phyloP scores from a whole-genome alignment of 37 sponge, comb jelly and placozoan genomes.

The Bolinopsis microptera region DNA sequence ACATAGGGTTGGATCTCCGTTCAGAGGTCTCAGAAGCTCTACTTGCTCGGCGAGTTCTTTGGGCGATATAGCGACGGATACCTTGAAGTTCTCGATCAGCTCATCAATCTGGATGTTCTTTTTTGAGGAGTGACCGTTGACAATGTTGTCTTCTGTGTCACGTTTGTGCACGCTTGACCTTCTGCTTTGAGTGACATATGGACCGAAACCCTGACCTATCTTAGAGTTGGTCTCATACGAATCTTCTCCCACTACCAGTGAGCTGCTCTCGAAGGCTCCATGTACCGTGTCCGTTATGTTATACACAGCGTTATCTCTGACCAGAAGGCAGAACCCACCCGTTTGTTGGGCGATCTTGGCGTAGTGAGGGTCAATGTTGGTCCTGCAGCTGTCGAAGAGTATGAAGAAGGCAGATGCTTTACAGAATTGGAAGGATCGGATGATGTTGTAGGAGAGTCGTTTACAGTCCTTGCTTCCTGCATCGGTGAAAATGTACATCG shows the following conservation, averaged over 20 bases:
- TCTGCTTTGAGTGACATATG: neutral
- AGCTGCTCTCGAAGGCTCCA: neutral
- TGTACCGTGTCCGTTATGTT: slow-evolving; percentile 60
- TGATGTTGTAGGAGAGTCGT: neutral
- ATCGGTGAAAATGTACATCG: slow-evolving; percentile 43
- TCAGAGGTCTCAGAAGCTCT: neutral
- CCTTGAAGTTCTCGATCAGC: neutral
- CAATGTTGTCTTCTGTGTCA: neutral
- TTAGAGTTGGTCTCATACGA: neutral
- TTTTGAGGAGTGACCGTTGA: neutral
- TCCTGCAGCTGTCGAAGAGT: slow-evolving; percentile 29
- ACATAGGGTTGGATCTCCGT: neutral
- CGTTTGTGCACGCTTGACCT: neutral
- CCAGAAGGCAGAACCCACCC: slow-evolving; percentile 21
- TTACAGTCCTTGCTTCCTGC: slow-evolving; percentile 52
- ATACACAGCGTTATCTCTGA: neutral
- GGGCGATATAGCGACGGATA: neutral
- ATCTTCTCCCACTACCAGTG: neutral
- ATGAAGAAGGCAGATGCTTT: slow-evolving; percentile 11
- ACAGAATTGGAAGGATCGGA: neutral
- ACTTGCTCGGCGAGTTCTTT: neutral
- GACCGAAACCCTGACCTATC: slow-evolving; percentile 16
- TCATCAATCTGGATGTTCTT: slow-evolving; percentile 25
- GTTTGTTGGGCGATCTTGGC: neutral
- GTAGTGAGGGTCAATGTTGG: neutral